Evolutionary conservation across 2,888 invertebrate genomes (phyloP), one percentile per base, ranked within the genome.

Genomic region (Nomada fabriciana): DNA sequence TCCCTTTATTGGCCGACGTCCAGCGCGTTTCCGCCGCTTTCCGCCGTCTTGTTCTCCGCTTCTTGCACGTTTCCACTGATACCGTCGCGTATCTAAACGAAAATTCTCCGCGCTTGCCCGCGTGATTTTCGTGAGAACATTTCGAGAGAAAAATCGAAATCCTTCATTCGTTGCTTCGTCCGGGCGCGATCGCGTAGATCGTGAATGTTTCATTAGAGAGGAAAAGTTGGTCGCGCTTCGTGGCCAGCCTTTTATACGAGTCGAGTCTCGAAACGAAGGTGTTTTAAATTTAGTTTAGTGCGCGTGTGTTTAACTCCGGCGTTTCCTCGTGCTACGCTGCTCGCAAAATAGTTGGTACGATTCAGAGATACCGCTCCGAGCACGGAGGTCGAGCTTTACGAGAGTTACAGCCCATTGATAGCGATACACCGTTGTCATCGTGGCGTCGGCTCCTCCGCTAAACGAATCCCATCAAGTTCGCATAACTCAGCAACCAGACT

Each of bases 351-450:
- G 80, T 73, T 72, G 67, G 52, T 7, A 36, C 36, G 36, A 36
- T 75, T 73, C 77, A 18, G 75, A 53, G 67, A 69, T 29, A 29
- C 18, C 50, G 36, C 43, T 36, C 52, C 65, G 36, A 69, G 50
- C 74, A 67, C 29, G 47, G 59, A 25, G 59, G 20, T 74, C 63
- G 73, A 64, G 69, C 71, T 86, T 86, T 83, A 81, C 72, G 83
- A 86, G 86, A 86, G 82, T 84, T 82, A 83, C 84, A 84, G 69
- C 57, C 82, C 82, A 86, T 86, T 86, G 86, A 86, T 86, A 86
- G 81, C 86, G 74, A 76, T 65, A 47, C 50, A 59, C 68, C 76
- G 82, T 74, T 69, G 69, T 76, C 64, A 76, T 74, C 73, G 65
- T 73, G 75, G 55, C 18, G 55, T 18, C 79, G 36, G 36, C 36